A percentile compares a stretch with the other conserved stretches of the same genome.
Conservation (phyloP, 1,140 invertebrate species). For the Leptestheria dahalacensis region DNA sequence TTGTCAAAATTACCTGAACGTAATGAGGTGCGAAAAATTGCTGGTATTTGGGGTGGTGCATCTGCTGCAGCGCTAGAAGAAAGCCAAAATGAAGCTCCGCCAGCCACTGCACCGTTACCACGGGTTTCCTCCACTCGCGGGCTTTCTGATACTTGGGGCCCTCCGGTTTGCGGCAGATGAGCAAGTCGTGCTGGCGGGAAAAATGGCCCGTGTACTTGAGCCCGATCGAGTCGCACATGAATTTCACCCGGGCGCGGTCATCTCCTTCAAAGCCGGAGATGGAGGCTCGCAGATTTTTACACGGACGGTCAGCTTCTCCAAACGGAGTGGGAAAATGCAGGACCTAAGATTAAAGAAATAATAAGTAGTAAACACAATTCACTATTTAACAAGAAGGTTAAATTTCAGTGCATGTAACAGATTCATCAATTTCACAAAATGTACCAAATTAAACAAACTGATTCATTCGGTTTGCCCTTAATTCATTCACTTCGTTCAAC, state of each 20-base stretch:
- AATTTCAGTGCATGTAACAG: slow-evolving; percentile 67
- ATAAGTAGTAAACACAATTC: slow-evolving; percentile 3
- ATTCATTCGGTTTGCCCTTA: no score
- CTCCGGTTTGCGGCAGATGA: slow-evolving; percentile 52
- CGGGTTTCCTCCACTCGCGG: slow-evolving; percentile 63
- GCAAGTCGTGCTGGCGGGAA: slow-evolving; percentile 38
- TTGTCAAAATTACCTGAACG: slow-evolving; percentile 36
- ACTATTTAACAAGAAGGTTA: slow-evolving; percentile 44
- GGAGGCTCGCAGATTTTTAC: slow-evolving; percentile 46
- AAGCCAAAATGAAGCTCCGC: slow-evolving; percentile 85
- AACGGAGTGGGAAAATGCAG: slow-evolving; percentile 18
- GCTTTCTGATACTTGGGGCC: slow-evolving; percentile 78
- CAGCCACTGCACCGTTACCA: slow-evolving; percentile 86
- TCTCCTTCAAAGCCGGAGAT: slow-evolving; percentile 73
- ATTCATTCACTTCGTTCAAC: no score
- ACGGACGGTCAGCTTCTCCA: slow-evolving; percentile 37
- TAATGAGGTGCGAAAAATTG: slow-evolving; percentile 62
- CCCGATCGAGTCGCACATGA: slow-evolving; percentile 71
- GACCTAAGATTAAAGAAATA: neutral
- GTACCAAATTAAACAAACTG: no score
- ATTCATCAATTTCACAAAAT: no score
- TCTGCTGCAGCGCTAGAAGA: slow-evolving; percentile 59
- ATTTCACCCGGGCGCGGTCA: slow-evolving; percentile 59
- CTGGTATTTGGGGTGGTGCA: slow-evolving; percentile 70
- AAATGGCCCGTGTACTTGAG: slow-evolving; percentile 55